A percentile compares a stretch with the other conserved stretches of the same genome.
phyloP scores from a whole-genome alignment of 2,113 vertebrate species.

The Podarcis muralis region DNA sequence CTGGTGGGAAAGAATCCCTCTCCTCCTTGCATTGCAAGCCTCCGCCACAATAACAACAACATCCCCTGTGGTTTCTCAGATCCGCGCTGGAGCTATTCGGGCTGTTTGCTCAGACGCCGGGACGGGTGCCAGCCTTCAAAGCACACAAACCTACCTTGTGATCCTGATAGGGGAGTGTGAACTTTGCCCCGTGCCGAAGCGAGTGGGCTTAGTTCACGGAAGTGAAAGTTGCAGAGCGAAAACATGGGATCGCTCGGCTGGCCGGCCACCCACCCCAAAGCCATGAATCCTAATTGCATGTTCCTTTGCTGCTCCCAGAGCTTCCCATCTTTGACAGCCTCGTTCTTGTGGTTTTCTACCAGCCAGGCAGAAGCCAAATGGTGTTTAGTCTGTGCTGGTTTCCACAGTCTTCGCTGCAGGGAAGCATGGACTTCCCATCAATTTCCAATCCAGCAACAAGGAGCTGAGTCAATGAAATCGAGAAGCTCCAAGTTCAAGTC shows the following conservation, averaged over 20 bases:
- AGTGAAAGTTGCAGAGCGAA: neutral
- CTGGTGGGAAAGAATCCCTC: neutral
- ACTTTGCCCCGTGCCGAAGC: constrained; percentile 2
- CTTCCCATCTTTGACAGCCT: neutral
- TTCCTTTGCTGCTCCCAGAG: neutral
- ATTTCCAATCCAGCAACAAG: neutral
- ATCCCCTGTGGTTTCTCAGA: neutral
- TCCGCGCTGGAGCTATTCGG: neutral
- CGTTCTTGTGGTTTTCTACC: neutral
- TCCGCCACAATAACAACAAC: neutral
- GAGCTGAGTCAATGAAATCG: neutral
- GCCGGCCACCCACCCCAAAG: neutral
- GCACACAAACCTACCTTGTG: neutral
- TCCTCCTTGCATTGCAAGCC: neutral
- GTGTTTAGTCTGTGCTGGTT: neutral
- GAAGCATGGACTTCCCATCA: neutral
- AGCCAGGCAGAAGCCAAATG: neutral
- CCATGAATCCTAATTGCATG: neutral
- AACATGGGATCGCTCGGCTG: neutral
- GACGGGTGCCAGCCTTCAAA: neutral
- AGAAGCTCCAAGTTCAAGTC: neutral
- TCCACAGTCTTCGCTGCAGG: neutral
- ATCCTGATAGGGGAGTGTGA: constrained; percentile 10
- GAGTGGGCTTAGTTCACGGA: neutral
- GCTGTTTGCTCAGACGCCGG: constrained; percentile 18